A percentile compares a stretch with the other conserved stretches of the same genome.
Evolutionary conservation across 2,888 invertebrate genomes (phyloP).

Genomic region (Malthinus seriepunctatus): DNA sequence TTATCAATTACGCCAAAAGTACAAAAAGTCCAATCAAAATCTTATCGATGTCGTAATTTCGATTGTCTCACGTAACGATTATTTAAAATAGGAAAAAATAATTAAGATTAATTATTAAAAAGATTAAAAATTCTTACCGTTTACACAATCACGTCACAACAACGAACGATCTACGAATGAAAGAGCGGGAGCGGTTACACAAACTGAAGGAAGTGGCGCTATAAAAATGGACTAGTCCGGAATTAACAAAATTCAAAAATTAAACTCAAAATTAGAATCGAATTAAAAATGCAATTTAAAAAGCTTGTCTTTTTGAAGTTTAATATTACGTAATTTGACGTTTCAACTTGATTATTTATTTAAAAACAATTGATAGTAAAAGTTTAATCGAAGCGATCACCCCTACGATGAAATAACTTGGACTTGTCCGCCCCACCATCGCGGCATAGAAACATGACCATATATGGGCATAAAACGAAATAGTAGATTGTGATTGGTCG

Average conservation of each 20-base stretch:
- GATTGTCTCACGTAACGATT: too few relatives aligned
- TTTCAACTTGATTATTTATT: constrained; percentile 28
- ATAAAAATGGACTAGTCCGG: constrained; percentile 40
- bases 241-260: constrained; percentile 45
- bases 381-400: constrained; percentile 35
- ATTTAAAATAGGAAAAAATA: not conserved
- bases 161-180: constrained; percentile 51
- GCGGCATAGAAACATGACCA: constrained; percentile 72
- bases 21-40: not conserved
- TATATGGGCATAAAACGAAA: constrained; percentile 82
- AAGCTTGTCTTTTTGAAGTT: constrained; percentile 15
- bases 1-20: not conserved
- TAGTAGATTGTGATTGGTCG: constrained; percentile 68
- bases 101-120: not conserved
- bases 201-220: constrained; percentile 45
- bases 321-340: constrained; percentile 14
- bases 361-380: constrained; percentile 27
- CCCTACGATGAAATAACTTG: constrained; percentile 37
- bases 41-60: too few relatives aligned
- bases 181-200: constrained; percentile 46
- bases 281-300: not conserved
- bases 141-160: constrained; percentile 51
- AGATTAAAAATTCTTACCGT: constrained; percentile 44
- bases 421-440: constrained; percentile 44
- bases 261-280: constrained; percentile 7